Base-by-base conservation (phyloP, 1,140 invertebrate species). In the Leucophenga varia region DNA sequence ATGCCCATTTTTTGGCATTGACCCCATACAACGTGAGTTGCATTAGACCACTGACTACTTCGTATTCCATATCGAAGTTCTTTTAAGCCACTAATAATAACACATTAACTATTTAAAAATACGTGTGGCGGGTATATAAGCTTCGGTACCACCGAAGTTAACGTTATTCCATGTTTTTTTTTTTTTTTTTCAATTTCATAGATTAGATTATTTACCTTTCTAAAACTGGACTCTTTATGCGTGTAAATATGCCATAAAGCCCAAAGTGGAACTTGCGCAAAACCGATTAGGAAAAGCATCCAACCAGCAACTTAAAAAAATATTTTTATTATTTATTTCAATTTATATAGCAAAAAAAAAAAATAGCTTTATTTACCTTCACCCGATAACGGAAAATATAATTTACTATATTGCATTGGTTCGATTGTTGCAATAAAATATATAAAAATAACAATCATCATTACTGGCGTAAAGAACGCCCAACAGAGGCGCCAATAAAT, bases 401-500 rank as follows among this genome's bases (percentile, higher is more conserved):
- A 14, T 2, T 61, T 70, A 20, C 78, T 80, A 55, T 84, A 85
- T 10, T 72, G 78, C 1, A 86, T 55, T 2, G 76, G 76, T 45
- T 81, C 73, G 6, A 79, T 69, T 13, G 75, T 78, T 7, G 67
- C 48, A 17, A 87, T 72, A 0, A 82, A 84, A 64, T 87, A 88
- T 0, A 86, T 57, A 38, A 88, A 84, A 25, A 89, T 86, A 0
- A 82, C 76, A n/a, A 85, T 76, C 56, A 94, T 80, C 49, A 88
- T 80, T 1, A 83, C 61, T 58, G 83, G 90, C 8, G 86, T 87
- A 14, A 92, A 76, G 44, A 90, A 63, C 18, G 82, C 84, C 91
- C 91, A 94, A 49, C 87, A 90, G 10, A 88, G 63, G 42, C 86
- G 81, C 90, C 90, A 93, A 69, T 89, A 92, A 0, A 84, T 52